Evolutionary conservation across 2,113 vertebrate species (phyloP).

Genomic region (Ciconia boyciana): DNA sequence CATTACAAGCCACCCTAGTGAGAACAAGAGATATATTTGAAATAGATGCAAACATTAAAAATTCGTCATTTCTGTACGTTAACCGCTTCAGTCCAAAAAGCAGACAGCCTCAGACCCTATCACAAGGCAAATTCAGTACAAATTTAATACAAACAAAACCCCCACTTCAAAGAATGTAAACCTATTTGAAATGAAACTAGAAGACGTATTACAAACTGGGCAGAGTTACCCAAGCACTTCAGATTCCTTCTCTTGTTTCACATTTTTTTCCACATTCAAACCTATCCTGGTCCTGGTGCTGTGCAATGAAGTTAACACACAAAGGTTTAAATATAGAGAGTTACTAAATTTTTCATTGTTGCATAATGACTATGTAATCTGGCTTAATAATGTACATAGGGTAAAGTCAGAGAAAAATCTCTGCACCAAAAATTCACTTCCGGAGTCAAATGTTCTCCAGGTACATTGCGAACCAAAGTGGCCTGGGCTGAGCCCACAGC

Average conservation of each 20-base stretch:
- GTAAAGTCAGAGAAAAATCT: not conserved
- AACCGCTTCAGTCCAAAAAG: not conserved
- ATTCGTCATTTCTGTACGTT: not conserved
- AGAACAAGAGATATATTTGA: not conserved
- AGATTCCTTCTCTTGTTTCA: not conserved
- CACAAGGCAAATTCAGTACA: not conserved
- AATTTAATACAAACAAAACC: not conserved
- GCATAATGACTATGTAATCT: conserved; percentile 25
- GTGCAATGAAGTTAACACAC: conserved; percentile 23
- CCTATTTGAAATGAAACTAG: not conserved
- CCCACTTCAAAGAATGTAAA: not conserved
- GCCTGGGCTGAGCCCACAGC: not conserved
- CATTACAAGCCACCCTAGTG: not conserved
- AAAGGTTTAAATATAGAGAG: conserved; percentile 42
- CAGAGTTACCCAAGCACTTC: not conserved
- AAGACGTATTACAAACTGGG: not conserved
- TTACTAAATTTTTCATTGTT: conserved; percentile 29
- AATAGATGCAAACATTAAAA: not conserved
- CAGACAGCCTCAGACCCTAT: not conserved
- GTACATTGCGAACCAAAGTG: not conserved
- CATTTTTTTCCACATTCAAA: not conserved
- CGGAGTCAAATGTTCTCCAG: not conserved
- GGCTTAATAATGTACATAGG: not conserved
- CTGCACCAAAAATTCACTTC: not conserved
- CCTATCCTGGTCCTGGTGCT: not conserved